These are phyloP conservation scores for Helogale parvula DNA, from an alignment of 2,113 vertebrate species.

Conservation along the genomic window DNA sequence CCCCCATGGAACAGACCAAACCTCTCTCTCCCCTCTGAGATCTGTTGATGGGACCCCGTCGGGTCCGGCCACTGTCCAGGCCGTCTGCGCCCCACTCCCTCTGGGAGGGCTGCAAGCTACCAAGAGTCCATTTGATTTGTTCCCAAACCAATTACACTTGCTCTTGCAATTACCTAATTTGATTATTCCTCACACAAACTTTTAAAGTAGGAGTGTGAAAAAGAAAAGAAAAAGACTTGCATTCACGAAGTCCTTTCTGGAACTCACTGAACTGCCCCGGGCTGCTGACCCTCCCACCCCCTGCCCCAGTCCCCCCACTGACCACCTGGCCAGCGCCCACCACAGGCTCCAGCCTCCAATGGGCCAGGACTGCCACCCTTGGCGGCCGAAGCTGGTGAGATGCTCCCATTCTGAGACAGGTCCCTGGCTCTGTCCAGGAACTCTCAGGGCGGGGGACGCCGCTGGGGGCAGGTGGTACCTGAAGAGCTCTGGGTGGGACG, in stretches of 20 bases:
- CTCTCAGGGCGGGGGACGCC: background rate
- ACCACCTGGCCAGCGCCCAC: background rate
- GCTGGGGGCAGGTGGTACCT: slow-evolving; percentile 79
- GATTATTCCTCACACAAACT: background rate
- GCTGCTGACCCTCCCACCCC: too few relatives aligned
- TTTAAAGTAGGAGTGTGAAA: background rate
- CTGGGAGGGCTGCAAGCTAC: fast-evolving
- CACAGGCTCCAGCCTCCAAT: background rate
- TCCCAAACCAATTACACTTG: background rate
- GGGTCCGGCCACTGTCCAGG: fast-evolving
- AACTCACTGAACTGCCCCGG: background rate
- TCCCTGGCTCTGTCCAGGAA: background rate
- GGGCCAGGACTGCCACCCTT: background rate
- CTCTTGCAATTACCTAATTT: background rate
- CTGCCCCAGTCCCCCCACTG: fast-evolving
- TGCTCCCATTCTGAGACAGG: fast-evolving
- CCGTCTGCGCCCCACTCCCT: background rate
- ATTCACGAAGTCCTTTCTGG: background rate
- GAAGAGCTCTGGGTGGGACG: slow-evolving; percentile 75
- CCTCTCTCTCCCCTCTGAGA: fast-evolving
- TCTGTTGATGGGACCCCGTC: fast-evolving
- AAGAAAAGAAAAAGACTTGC: background rate
- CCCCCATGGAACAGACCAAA: fast-evolving
- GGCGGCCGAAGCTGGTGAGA: background rate
- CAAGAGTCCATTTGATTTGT: background rate